Evolutionary conservation across 2,797 vertebrate genomes (phyloP).

Genomic region (Neopelma chrysocephalum): DNA sequence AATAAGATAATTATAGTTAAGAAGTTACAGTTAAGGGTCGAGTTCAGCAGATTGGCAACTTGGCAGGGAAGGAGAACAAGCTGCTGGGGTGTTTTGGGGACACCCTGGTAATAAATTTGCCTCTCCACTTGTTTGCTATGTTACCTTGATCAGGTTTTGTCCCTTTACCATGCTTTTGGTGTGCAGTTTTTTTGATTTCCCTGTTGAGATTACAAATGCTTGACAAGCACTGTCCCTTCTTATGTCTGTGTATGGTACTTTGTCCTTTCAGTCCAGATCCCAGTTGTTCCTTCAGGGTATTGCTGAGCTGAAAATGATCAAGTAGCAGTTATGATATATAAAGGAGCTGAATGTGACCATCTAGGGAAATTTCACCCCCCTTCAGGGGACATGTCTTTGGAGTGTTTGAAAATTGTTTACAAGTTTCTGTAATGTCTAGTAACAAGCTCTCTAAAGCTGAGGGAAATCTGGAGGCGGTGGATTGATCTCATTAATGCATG

Average conservation of each 20-base stretch:
- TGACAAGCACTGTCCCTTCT: not conserved
- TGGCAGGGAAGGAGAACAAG: not conserved
- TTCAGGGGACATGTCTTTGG: not conserved
- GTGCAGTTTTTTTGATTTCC: not conserved
- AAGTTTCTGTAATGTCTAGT: not conserved
- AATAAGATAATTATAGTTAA: not conserved
- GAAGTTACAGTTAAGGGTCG: not conserved
- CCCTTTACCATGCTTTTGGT: not conserved
- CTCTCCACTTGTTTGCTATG: not conserved
- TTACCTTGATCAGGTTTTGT: not conserved
- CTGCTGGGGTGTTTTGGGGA: not conserved
- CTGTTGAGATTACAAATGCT: not conserved
- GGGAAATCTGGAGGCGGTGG: not conserved
- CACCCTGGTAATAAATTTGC: not conserved
- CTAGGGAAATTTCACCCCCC: not conserved
- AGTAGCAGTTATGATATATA: not conserved
- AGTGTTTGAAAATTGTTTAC: not conserved
- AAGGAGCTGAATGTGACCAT: not conserved
- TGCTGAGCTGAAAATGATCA: not conserved
- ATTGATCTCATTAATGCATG: not conserved
- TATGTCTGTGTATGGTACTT: not conserved
- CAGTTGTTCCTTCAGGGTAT: not conserved
- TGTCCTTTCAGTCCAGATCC: not conserved
- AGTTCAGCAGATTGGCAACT: not conserved
- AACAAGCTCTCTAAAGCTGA: not conserved